Evolutionary conservation across 1,140 invertebrate species (phyloP).

Genomic region (Centruroides sculpturatus): DNA sequence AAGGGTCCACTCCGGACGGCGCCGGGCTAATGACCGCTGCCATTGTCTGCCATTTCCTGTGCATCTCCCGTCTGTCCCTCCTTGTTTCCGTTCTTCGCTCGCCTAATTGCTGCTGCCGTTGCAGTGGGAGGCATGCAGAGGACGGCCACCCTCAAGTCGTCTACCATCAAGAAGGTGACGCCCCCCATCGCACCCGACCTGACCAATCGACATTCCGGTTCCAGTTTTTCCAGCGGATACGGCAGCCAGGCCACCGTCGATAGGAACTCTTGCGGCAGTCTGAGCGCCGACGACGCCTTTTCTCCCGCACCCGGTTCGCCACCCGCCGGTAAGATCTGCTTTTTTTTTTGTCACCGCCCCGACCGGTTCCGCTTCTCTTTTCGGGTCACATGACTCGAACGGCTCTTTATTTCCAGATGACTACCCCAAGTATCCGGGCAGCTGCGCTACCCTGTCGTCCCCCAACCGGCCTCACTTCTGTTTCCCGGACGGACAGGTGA

Average conservation of each 20-base stretch:
- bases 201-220: conserved; percentile 37
- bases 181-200: conserved; percentile 61
- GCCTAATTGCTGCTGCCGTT: conserved; percentile 6
- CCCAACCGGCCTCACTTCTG: conserved; percentile 10
- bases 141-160: conserved; percentile 48
- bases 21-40: no score
- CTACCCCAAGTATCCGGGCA: conserved; percentile 2
- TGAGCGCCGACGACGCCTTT: conserved; percentile 17
- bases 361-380: background rate
- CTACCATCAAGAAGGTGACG: conserved; percentile 58
- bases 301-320: conserved; percentile 27
- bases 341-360: background rate
- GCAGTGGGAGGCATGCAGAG: conserved; percentile 58
- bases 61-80: no score
- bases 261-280: conserved; percentile 34
- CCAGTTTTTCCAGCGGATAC: conserved; percentile 35
- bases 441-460: conserved; percentile 3
- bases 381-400: conserved; percentile 2
- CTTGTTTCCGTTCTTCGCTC: no score
- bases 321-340: conserved; percentile 29
- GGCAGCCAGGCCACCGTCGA: conserved; percentile 56
- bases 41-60: no score
- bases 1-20: no score
- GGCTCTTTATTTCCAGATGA: conserved; percentile 1
- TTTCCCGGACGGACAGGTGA: conserved; percentile 7